These are phyloP conservation scores for Cheirogaleus major DNA, from an alignment of 2,797 vertebrate species.

Conservation along the genomic window DNA sequence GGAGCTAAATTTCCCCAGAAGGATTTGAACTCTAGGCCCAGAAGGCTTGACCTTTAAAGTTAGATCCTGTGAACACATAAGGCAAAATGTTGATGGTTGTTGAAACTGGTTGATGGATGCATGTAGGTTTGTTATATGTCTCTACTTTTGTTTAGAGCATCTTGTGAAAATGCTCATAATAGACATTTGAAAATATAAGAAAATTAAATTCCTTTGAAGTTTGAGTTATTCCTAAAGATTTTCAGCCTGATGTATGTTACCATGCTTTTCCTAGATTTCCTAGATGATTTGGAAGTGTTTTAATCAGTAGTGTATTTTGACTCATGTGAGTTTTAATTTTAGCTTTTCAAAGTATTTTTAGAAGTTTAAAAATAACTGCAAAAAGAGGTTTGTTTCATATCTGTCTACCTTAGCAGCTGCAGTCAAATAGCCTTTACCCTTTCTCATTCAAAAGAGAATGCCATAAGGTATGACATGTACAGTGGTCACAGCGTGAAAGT, in stretches of 20 bases:
- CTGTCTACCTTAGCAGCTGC: neutral
- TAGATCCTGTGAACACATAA: neutral
- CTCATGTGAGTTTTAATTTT: slow-evolving; percentile 38
- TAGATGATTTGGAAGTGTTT: slow-evolving; percentile 45
- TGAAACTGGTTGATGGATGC: neutral
- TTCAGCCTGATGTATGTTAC: neutral
- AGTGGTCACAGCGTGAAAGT: neutral
- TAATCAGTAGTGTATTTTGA: slow-evolving; percentile 50
- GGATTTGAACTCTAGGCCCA: neutral
- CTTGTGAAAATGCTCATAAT: neutral
- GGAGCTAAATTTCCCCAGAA: neutral
- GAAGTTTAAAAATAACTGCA: slow-evolving; percentile 48
- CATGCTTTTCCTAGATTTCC: neutral
- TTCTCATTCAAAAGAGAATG: neutral
- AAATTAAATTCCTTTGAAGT: neutral
- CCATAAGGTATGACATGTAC: neutral
- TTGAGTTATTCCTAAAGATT: slow-evolving; percentile 11
- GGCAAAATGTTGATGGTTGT: neutral
- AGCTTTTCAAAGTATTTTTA: slow-evolving; percentile 45
- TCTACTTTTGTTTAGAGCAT: neutral
- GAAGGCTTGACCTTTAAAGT: slow-evolving; percentile 14
- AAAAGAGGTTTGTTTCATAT: neutral
- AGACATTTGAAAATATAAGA: neutral
- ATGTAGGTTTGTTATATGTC: neutral
- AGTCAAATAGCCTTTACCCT: neutral